Evolutionary conservation across 2,888 invertebrate species (phyloP).

Genomic region (Temnothorax rugatulus): DNA sequence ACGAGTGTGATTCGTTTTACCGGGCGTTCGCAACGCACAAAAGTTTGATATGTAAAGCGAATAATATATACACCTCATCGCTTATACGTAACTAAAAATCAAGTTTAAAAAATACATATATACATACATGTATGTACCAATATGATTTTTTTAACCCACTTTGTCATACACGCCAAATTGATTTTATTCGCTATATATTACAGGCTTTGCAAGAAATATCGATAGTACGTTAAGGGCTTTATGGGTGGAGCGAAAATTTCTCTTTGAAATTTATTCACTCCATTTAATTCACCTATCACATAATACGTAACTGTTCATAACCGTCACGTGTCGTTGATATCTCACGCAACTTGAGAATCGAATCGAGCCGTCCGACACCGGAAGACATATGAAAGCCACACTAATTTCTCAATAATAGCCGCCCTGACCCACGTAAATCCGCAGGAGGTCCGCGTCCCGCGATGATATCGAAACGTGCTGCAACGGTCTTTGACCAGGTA

Average conservation of each 20-base stretch:
- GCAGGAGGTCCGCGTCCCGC: slow-evolving; percentile 34
- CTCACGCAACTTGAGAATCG: not conserved
- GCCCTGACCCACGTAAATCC: slow-evolving; percentile 27
- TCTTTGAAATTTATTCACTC: slow-evolving; percentile 6
- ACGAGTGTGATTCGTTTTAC: slow-evolving; percentile 1
- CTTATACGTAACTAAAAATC: not conserved
- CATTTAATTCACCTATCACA: not conserved
- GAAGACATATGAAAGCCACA: slow-evolving; percentile 36
- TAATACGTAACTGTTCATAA: slow-evolving; percentile 19
- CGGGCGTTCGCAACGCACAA: not conserved
- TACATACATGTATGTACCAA: not conserved
- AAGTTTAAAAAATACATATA: not conserved
- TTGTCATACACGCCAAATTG: not conserved
- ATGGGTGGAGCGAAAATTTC: not conserved
- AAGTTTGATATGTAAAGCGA: not conserved
- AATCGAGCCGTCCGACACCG: slow-evolving; percentile 2
- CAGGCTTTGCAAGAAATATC: not conserved
- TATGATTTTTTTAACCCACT: not conserved
- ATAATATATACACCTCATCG: not conserved
- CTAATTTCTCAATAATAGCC: slow-evolving; percentile 52
- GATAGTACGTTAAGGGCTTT: not conserved
- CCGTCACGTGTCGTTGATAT: slow-evolving; percentile 15
- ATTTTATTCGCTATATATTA: not conserved
- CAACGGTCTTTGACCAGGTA: slow-evolving; percentile 3
- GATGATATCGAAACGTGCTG: slow-evolving; percentile 5